These are phyloP conservation scores for Cochlearius cochlearius DNA, from an alignment of 2,113 vertebrate genomes.

Conservation along the genomic window DNA sequence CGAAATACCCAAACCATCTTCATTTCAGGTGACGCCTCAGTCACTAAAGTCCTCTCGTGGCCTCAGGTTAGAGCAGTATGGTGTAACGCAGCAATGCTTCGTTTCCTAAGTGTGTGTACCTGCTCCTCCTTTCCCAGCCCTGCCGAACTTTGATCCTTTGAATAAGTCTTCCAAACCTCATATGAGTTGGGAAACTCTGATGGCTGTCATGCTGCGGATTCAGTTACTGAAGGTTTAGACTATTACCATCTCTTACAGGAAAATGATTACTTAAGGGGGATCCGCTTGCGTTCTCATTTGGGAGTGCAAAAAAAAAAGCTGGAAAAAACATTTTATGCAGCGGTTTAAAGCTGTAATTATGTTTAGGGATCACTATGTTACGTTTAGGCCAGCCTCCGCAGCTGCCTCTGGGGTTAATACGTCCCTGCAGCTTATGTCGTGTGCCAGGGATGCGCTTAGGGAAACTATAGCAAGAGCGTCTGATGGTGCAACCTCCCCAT, in stretches of 20 bases:
- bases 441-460: neutral
- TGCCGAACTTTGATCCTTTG: neutral
- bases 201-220: neutral
- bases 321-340: neutral
- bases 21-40: rapidly evolving
- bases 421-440: neutral
- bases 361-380: neutral
- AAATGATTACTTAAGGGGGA: neutral
- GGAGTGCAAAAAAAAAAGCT: neutral
- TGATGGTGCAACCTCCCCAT: neutral
- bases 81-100: neutral
- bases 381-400: neutral
- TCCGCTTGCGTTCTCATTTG: neutral
- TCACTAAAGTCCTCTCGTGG: neutral
- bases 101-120: neutral
- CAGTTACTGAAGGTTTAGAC: neutral
- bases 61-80: neutral
- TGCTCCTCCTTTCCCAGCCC: neutral
- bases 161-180: neutral
- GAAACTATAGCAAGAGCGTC: neutral
- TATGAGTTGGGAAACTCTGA: neutral
- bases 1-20: rapidly evolving
- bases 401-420: neutral
- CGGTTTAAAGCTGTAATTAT: neutral
- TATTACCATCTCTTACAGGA: neutral